phyloP scores from a whole-genome alignment of 1,140 invertebrate genomes.

The Drosophila pachea region DNA sequence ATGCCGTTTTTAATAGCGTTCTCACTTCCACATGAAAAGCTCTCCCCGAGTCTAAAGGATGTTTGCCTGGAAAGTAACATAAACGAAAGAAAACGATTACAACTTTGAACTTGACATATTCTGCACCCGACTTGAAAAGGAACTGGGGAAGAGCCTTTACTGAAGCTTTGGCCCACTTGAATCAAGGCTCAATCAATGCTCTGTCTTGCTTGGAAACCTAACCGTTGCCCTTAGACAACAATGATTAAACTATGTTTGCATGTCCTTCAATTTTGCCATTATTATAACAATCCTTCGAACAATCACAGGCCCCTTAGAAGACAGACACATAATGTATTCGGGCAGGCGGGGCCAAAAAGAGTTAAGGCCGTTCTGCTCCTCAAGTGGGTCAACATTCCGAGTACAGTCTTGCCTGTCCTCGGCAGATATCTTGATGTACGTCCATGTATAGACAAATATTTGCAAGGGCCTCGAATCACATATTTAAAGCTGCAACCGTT shows the following conservation, averaged over 20 bases:
- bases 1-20: slow-evolving; percentile 54
- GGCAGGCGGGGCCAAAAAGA: slow-evolving; percentile 11
- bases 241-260: slow-evolving; percentile 28
- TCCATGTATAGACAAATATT: neutral
- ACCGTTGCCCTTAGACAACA: slow-evolving; percentile 5
- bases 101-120: slow-evolving; percentile 45
- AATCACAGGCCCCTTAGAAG: slow-evolving; percentile 33
- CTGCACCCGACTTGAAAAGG: slow-evolving; percentile 7
- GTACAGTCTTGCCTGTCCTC: slow-evolving; percentile 27
- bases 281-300: slow-evolving; percentile 57
- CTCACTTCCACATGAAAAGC: slow-evolving; percentile 56
- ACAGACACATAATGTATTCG: slow-evolving; percentile 28
- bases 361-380: slow-evolving; percentile 39
- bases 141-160: neutral
- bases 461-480: neutral
- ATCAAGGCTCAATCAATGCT: neutral
- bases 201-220: neutral
- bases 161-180: slow-evolving; percentile 13
- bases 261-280: slow-evolving; percentile 59
- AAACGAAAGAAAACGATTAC: slow-evolving; percentile 35
- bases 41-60: slow-evolving; percentile 9
- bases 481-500: neutral
- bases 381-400: slow-evolving; percentile 58
- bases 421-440: slow-evolving; percentile 6
- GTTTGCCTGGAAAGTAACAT: slow-evolving; percentile 31